Percentiles rank a stretch among this genome's conserved stretches.
Conservation (phyloP, 2,113 vertebrate species). For the Labeo rohita region DNA sequence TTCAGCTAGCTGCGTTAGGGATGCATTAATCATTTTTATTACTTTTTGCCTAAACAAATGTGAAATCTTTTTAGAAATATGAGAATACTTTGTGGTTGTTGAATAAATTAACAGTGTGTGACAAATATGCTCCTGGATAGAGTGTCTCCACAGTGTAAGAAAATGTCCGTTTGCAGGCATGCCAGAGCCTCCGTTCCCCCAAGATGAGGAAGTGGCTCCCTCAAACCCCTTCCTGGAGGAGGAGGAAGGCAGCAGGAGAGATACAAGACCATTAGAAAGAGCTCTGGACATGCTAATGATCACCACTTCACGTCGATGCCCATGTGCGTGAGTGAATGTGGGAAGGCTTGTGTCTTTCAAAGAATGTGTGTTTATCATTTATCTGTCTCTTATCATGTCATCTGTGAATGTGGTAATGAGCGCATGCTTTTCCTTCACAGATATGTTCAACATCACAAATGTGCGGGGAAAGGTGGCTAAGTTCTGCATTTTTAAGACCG, state of each 20-base stretch:
- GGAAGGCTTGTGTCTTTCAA: neutral
- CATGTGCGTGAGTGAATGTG: constrained; percentile 67
- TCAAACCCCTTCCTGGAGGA: constrained; percentile 97
- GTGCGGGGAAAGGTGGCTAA: constrained; percentile 91
- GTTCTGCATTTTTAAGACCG: constrained; percentile 94
- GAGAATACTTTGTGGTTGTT: neutral
- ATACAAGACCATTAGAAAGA: constrained; percentile 85
- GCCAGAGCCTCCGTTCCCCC: constrained; percentile 87
- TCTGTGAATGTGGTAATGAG: neutral
- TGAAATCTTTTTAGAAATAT: neutral
- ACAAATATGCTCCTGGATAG: neutral
- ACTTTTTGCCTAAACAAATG: neutral
- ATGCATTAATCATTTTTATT: neutral
- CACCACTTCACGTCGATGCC: constrained; percentile 88
- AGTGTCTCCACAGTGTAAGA: neutral
- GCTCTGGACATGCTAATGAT: constrained; percentile 93
- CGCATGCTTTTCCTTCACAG: constrained; percentile 68
- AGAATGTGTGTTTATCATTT: constrained; percentile 5
- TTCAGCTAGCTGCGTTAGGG: neutral
- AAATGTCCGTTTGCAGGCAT: constrained; percentile 75
- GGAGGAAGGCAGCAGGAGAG: constrained; percentile 87
- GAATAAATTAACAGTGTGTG: neutral
- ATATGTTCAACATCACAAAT: constrained; percentile 96
- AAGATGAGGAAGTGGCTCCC: constrained; percentile 91
- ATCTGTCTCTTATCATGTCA: neutral